These are phyloP conservation scores for Lasius fuliginosus DNA, from an alignment of 2,888 invertebrate genomes.

Conservation along the genomic window DNA sequence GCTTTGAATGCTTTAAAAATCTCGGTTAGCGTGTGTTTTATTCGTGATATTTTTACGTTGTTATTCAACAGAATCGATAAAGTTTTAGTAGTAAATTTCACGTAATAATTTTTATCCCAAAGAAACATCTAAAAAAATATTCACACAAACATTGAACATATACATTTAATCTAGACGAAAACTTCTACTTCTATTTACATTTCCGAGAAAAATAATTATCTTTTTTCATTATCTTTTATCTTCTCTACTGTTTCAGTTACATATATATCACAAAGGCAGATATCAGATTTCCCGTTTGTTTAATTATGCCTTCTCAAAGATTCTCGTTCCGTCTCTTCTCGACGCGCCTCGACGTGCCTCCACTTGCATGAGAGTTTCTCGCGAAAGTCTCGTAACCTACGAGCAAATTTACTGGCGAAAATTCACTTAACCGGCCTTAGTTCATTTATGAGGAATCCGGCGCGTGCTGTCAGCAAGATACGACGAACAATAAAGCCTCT, in stretches of 20 bases:
- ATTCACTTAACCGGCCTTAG: conserved; percentile 68
- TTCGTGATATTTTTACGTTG: conserved; percentile 20
- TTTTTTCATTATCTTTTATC: neutral
- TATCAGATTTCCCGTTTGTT: neutral
- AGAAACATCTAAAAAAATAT: neutral
- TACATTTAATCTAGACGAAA: neutral
- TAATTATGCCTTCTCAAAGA: neutral
- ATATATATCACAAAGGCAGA: neutral
- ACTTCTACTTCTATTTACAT: neutral
- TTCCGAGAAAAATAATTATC: neutral
- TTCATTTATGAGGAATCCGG: conserved; percentile 60
- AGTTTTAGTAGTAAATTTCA: conserved; percentile 2
- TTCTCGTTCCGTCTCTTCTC: neutral
- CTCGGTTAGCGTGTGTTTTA: conserved; percentile 27
- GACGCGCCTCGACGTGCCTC: neutral
- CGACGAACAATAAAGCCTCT: conserved; percentile 71
- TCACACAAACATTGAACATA: neutral
- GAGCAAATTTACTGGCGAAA: conserved; percentile 67
- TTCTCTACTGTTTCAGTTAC: neutral
- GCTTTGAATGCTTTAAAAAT: conserved; percentile 42
- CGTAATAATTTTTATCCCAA: neutral
- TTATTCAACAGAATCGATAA: neutral
- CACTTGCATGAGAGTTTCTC: neutral
- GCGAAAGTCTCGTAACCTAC: conserved; percentile 16
- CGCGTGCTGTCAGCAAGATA: conserved; percentile 58